A percentile compares a stretch with the other conserved stretches of the same genome.
Conservation (phyloP, 2,888 invertebrate species). For the Pycnomerus fuliginosus region DNA sequence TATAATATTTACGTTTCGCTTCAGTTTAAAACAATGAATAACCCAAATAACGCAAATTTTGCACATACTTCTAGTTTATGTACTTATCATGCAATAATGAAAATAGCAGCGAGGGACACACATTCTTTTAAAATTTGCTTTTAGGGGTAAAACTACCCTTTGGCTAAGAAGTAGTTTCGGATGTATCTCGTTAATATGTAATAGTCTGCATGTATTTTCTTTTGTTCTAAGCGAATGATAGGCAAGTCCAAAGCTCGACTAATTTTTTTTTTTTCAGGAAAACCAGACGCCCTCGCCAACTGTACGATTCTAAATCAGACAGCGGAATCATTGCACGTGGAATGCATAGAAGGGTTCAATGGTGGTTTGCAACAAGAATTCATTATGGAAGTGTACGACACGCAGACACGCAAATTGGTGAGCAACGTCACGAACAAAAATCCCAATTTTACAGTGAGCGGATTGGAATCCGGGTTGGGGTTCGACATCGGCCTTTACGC, state of each 20-base stretch:
- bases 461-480: constrained; percentile 66
- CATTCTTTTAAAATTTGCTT: too few species aligned
- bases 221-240: too few species aligned
- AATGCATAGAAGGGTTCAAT: constrained; percentile 74
- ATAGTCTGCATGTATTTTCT: too few species aligned
- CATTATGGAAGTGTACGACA: constrained; percentile 68
- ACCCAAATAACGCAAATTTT: too few species aligned
- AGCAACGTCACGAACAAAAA: constrained; percentile 59
- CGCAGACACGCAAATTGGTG: constrained; percentile 56
- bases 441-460: constrained; percentile 66
- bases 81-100: too few species aligned
- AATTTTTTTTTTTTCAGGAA: constrained; percentile 55
- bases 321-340: constrained; percentile 68
- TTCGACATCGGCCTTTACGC: constrained; percentile 70
- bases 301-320: constrained; percentile 75
- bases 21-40: too few species aligned
- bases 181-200: too few species aligned
- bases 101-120: too few species aligned
- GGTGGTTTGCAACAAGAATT: constrained; percentile 74
- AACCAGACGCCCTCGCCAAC: constrained; percentile 71
- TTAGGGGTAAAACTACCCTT: too few species aligned
- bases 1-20: too few species aligned
- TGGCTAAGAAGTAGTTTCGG: too few species aligned
- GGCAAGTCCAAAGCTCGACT: background rate
- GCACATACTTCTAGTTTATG: too few species aligned